phyloP scores from a whole-genome alignment of 2,113 vertebrate genomes.

The Apus apus region DNA sequence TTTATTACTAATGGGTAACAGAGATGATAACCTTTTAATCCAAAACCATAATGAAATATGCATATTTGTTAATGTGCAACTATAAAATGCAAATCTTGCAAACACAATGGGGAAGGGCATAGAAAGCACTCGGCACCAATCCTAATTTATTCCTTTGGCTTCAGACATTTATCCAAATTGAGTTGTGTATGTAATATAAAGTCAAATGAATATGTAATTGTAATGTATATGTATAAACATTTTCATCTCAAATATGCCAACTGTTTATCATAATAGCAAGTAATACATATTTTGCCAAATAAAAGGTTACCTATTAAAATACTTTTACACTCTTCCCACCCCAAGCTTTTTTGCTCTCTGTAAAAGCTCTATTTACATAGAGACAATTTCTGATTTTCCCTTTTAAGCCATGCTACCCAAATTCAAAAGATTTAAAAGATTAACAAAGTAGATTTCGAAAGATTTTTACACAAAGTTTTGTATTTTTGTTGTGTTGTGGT shows the following conservation, averaged over 20 bases:
- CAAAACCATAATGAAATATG: constrained; percentile 77
- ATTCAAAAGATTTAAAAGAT: constrained; percentile 63
- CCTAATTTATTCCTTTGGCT: constrained; percentile 74
- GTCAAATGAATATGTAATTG: constrained; percentile 78
- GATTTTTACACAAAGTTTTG: neutral
- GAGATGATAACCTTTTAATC: constrained; percentile 77
- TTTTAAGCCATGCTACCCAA: neutral
- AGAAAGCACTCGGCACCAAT: constrained; percentile 58
- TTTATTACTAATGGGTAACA: constrained; percentile 75
- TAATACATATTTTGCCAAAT: constrained; percentile 74
- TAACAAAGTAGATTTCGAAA: constrained; percentile 22
- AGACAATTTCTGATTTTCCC: constrained; percentile 45
- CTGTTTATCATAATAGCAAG: constrained; percentile 77
- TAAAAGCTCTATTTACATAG: constrained; percentile 65
- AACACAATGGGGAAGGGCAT: constrained; percentile 72
- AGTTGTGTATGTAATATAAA: constrained; percentile 75
- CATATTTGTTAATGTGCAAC: constrained; percentile 76
- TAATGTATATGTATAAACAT: constrained; percentile 76
- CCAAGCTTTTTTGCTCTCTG: constrained; percentile 49
- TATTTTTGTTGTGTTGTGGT: too few relatives aligned
- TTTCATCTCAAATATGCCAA: constrained; percentile 74
- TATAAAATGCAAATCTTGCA: constrained; percentile 74
- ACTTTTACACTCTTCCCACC: constrained; percentile 47
- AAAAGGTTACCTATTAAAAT: constrained; percentile 77
- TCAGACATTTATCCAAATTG: constrained; percentile 78